Conservation (phyloP, 2,888 invertebrate genomes). For the Nomada hirtipes region DNA sequence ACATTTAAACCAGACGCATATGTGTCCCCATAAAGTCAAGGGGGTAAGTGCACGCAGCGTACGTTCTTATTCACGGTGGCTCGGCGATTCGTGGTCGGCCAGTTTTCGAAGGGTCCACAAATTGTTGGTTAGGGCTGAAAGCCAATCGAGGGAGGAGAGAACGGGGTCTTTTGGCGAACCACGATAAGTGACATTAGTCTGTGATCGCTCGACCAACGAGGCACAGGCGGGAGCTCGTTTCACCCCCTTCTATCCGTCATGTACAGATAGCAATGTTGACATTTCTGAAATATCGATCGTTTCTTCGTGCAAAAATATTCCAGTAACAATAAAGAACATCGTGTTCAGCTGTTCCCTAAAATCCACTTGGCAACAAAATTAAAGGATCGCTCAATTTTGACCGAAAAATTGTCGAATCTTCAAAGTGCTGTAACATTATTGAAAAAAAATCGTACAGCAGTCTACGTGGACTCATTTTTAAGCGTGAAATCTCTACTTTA, state of each 20-base stretch:
- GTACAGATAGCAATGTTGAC: slow-evolving; percentile 13
- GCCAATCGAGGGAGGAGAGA: slow-evolving; percentile 64
- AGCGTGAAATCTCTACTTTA: too few species aligned
- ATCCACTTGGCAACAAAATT: too few species aligned
- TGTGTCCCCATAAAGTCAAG: slow-evolving; percentile 66
- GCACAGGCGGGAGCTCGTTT: slow-evolving; percentile 37
- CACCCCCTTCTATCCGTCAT: slow-evolving; percentile 22
- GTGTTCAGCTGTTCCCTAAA: too few species aligned
- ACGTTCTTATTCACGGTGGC: slow-evolving; percentile 66
- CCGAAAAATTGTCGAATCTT: too few species aligned
- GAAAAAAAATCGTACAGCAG: too few species aligned
- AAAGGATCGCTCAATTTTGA: too few species aligned
- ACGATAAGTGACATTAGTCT: slow-evolving; percentile 62
- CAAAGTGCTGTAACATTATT: too few species aligned
- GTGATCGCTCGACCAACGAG: slow-evolving; percentile 50
- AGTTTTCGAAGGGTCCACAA: slow-evolving; percentile 69
- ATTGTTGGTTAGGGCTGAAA: slow-evolving; percentile 67
- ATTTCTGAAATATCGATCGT: not conserved
- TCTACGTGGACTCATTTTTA: too few species aligned
- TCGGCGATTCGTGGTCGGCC: slow-evolving; percentile 66
- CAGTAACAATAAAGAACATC: too few species aligned
- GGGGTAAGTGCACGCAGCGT: slow-evolving; percentile 63
- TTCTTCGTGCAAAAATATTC: not conserved
- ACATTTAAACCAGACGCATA: slow-evolving; percentile 50
- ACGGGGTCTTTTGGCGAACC: slow-evolving; percentile 50